Evolutionary conservation across 2,888 invertebrate species (phyloP).

Genomic region (Teleiodes luculella): DNA sequence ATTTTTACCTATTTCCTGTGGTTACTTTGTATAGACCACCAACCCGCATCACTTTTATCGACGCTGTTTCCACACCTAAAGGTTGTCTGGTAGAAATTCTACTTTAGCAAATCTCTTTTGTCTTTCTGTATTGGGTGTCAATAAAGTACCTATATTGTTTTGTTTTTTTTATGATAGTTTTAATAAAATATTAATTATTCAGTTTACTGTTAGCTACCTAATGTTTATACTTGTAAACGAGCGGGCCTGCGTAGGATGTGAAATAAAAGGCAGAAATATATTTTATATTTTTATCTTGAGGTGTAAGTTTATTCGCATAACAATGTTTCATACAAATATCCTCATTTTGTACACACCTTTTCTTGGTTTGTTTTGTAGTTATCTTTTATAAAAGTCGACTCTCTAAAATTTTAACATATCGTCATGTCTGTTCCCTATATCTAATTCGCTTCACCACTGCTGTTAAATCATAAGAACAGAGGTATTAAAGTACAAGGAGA

Average conservation of each 20-base stretch:
- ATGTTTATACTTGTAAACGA: no score
- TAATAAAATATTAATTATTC: no score
- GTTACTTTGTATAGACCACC: no score
- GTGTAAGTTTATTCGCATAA: slow-evolving; percentile 80
- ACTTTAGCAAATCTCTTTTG: no score
- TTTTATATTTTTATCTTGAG: slow-evolving; percentile 76
- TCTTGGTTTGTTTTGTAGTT: slow-evolving; percentile 71
- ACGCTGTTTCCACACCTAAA: no score
- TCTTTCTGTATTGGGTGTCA: no score
- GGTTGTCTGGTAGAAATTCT: no score
- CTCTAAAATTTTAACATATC: slow-evolving; percentile 77
- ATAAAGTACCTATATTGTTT: no score
- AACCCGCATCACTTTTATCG: no score
- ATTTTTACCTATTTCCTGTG: no score
- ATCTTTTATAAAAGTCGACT: slow-evolving; percentile 78
- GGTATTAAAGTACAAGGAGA: slow-evolving; percentile 66
- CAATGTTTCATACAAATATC: slow-evolving; percentile 79
- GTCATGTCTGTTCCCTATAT: slow-evolving; percentile 77
- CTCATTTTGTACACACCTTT: slow-evolving; percentile 78
- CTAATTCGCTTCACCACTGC: slow-evolving; percentile 74
- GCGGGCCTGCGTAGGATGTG: background rate
- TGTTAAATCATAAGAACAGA: slow-evolving; percentile 66
- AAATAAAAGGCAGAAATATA: slow-evolving; percentile 64
- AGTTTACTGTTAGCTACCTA: no score
- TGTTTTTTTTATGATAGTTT: no score